Base-by-base conservation (phyloP, 2,113 vertebrate genomes). In the Malurus melanocephalus region DNA sequence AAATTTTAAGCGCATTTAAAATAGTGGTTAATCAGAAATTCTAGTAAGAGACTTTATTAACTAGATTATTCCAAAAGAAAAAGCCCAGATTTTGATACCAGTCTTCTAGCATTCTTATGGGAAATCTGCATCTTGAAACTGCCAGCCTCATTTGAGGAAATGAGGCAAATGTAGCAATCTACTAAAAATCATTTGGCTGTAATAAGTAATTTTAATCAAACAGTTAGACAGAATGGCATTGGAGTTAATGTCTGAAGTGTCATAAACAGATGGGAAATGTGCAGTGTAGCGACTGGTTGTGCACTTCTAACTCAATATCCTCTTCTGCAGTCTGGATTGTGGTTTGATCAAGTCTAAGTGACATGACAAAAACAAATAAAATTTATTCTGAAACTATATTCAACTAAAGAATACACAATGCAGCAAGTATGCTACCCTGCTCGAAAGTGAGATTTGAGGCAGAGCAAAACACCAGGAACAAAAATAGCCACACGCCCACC, bases 121-220 rank as follows among this genome's bases (percentile, higher is more conserved):
- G 78, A 94, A 93, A 93, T 40, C 59, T 51, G 65, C 66, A 76
- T 66, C 68, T 94, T 83, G 55, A 87, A 93, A 88, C 76, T 45
- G 85, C 81, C 69, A 82, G 48, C 55, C n/a, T 87, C 55, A 80
- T 96, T 88, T 92, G 84, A 75, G 68, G 65, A 92, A 89, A 86
- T 78, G 74, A 94, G 77, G 89, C 73, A 90, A 92, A 75, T 35
- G 27, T 27, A 88, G 92, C 90, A 82, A 95, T 93, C 84, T 91
- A 77, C 94, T 95, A 83, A 85, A 94, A 91, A 92, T 94, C 57
- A 43, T 86, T 94, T 90, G 79, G 77, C 66, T 86, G 35, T 46
- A 92, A 72, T 80, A 88, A 85, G 89, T 95, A 76, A 89, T 95
- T 96, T 94, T 94, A 95, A 95, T 91, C 89, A 89, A 96, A 90